These are phyloP conservation scores for Chelmon rostratus DNA, from an alignment of 2,797 vertebrate species.

Conservation along the genomic window DNA sequence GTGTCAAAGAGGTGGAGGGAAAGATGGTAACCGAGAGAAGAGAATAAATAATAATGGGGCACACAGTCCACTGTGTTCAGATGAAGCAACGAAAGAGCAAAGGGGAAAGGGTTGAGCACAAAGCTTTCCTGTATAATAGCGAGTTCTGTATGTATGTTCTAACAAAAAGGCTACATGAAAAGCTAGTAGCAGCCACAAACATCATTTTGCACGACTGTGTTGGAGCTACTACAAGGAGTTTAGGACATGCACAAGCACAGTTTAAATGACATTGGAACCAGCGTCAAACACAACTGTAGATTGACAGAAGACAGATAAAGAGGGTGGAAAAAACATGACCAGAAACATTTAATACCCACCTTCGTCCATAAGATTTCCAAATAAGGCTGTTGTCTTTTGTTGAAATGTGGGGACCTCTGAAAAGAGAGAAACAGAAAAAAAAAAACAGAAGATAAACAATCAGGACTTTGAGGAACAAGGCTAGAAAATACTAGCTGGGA, in stretches of 20 bases:
- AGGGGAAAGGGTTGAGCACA: background rate
- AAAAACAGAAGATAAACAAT: slow-evolving; percentile 30
- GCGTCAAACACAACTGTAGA: background rate
- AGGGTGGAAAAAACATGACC: background rate
- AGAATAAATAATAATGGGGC: slow-evolving; percentile 37
- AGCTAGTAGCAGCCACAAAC: background rate
- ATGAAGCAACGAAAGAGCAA: background rate
- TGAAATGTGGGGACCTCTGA: slow-evolving; percentile 88
- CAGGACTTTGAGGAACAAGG: slow-evolving; percentile 3
- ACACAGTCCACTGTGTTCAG: background rate
- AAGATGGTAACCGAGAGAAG: slow-evolving; percentile 29
- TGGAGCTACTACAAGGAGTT: background rate
- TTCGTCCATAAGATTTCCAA: slow-evolving; percentile 92
- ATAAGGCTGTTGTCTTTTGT: slow-evolving; percentile 86
- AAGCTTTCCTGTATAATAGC: background rate
- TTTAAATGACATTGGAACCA: too few relatives aligned
- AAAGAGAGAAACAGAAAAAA: slow-evolving; percentile 46
- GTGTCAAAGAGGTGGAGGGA: slow-evolving; percentile 29
- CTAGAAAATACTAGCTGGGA: background rate
- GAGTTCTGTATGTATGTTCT: background rate
- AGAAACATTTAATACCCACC: slow-evolving; percentile 73
- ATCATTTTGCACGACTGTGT: background rate
- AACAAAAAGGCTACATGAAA: background rate
- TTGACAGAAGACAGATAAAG: background rate
- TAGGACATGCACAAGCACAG: background rate